phyloP scores from a whole-genome alignment of 2,113 vertebrate genomes.

The Hippocampus zosterae region DNA sequence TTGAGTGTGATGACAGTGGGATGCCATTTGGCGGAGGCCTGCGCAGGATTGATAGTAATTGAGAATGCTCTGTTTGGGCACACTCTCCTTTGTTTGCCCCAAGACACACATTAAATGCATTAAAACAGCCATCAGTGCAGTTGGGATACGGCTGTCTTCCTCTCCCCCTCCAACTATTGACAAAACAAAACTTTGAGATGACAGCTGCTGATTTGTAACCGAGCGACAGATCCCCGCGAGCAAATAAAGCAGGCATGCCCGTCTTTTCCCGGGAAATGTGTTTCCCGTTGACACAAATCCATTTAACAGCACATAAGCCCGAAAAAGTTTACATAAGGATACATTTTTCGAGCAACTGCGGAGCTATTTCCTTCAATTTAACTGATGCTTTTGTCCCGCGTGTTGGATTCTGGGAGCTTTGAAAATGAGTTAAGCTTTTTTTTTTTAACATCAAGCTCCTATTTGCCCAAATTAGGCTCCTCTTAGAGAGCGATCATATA shows the following conservation, averaged over 20 bases:
- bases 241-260: slow-evolving; percentile 40
- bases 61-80: slow-evolving; percentile 52
- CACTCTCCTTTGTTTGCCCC: slow-evolving; percentile 39
- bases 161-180: slow-evolving; percentile 60
- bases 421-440: slow-evolving; percentile 36
- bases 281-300: slow-evolving; percentile 46
- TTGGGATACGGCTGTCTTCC: slow-evolving; percentile 33
- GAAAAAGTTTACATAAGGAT: slow-evolving; percentile 47
- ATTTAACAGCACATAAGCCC: slow-evolving; percentile 39
- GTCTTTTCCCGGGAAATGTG: slow-evolving; percentile 53
- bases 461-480: slow-evolving; percentile 50
- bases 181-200: slow-evolving; percentile 55
- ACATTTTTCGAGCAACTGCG: slow-evolving; percentile 25
- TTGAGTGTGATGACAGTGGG: slow-evolving; percentile 39
- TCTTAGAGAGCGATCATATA: slow-evolving; percentile 53
- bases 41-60: slow-evolving; percentile 57
- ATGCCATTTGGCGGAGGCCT: slow-evolving; percentile 41
- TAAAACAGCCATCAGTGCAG: slow-evolving; percentile 58
- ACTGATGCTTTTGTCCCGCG: slow-evolving; percentile 37
- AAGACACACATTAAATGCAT: slow-evolving; percentile 62
- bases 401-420: slow-evolving; percentile 34
- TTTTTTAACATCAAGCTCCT: slow-evolving; percentile 31
- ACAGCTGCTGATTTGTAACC: slow-evolving; percentile 57
- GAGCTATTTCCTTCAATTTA: slow-evolving; percentile 55
- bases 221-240: slow-evolving; percentile 54